These are phyloP conservation scores for Sebastes schlegelii DNA, from an alignment of 2,113 vertebrate genomes.

Conservation along the genomic window DNA sequence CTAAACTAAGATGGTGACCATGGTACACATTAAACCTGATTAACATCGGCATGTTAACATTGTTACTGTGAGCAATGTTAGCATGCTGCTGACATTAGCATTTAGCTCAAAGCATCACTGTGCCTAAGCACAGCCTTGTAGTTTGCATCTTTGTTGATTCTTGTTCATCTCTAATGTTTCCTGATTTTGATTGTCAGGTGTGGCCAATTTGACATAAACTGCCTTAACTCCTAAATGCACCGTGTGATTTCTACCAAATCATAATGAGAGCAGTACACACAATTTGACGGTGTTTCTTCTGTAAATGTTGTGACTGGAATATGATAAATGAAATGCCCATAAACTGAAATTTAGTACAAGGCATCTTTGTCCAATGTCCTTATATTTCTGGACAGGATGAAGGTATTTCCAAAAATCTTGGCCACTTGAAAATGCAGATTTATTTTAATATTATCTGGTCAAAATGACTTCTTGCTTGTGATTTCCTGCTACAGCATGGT, in stretches of 20 bases:
- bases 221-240: background rate
- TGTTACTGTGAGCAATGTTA: too few relatives aligned
- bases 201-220: background rate
- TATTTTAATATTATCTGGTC: background rate
- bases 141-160: too few relatives aligned
- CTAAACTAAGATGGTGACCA: too few relatives aligned
- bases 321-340: background rate
- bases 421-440: background rate
- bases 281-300: background rate
- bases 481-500: conserved; percentile 21
- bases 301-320: background rate
- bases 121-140: too few relatives aligned
- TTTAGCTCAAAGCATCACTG: too few relatives aligned
- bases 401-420: background rate
- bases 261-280: background rate
- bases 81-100: too few relatives aligned
- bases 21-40: too few relatives aligned
- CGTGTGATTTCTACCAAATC: background rate
- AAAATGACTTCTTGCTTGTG: conserved; percentile 16
- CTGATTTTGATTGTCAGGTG: background rate
- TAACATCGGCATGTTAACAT: too few relatives aligned
- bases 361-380: background rate
- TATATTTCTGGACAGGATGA: background rate
- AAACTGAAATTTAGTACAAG: background rate
- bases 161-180: background rate